phyloP scores from a whole-genome alignment of 2,113 vertebrate species.

The Arvicanthis niloticus region DNA sequence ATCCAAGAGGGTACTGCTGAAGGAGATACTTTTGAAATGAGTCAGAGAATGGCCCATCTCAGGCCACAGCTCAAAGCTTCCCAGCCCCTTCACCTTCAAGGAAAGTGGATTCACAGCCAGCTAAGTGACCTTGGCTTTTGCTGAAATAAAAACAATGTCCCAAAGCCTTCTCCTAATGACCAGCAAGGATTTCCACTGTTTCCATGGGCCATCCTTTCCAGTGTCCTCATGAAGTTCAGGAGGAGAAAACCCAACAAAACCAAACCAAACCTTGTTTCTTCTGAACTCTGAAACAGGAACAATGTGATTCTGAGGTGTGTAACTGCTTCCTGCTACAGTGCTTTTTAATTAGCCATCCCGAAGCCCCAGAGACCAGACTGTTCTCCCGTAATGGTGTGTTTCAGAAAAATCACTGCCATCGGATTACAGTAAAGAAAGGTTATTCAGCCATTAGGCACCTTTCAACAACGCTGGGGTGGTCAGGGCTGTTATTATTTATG shows the following conservation, averaged over 20 bases:
- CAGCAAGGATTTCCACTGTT: slow-evolving; percentile 54
- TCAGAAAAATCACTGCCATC: slow-evolving; percentile 81
- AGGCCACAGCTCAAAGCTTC: not conserved
- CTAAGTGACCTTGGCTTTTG: slow-evolving; percentile 79
- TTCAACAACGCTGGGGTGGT: not conserved
- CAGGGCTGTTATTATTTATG: slow-evolving; percentile 14
- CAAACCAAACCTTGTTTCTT: slow-evolving; percentile 42
- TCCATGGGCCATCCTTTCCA: slow-evolving; percentile 18
- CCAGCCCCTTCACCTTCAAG: slow-evolving; percentile 16
- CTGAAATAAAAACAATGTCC: slow-evolving; percentile 49
- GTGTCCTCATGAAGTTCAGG: slow-evolving; percentile 31
- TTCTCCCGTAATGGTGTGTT: slow-evolving; percentile 77
- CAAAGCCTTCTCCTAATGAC: slow-evolving; percentile 45
- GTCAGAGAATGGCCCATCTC: not conserved
- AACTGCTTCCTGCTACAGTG: slow-evolving; percentile 79
- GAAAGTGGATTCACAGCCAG: slow-evolving; percentile 65
- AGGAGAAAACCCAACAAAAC: not conserved
- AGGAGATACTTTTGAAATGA: not conserved
- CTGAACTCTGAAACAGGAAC: slow-evolving; percentile 56
- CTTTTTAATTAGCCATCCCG: slow-evolving; percentile 85
- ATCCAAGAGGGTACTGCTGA: not conserved
- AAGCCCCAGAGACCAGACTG: slow-evolving; percentile 75
- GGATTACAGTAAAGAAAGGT: slow-evolving; percentile 78
- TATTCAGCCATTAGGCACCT: slow-evolving; percentile 68
- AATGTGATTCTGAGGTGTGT: slow-evolving; percentile 64